Conservation (phyloP, 2,888 invertebrate genomes). For the Phalangium opilio region DNA sequence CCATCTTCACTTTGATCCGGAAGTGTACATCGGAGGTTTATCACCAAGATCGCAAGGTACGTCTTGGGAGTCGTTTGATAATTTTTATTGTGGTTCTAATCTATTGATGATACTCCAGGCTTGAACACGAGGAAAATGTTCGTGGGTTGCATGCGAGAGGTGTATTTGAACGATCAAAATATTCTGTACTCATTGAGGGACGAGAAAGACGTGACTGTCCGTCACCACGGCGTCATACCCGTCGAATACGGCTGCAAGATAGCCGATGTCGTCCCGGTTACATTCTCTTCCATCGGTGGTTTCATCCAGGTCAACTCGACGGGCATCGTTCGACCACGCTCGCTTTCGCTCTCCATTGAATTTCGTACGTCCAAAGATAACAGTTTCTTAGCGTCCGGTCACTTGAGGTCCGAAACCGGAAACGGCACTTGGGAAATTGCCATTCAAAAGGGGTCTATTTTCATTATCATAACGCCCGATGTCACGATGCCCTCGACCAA, state of each 20-base stretch:
- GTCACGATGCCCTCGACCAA: constrained; percentile 31
- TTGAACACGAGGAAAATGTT: constrained; percentile 49
- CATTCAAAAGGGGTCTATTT: constrained; percentile 13
- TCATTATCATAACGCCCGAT: constrained; percentile 41
- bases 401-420: constrained; percentile 49
- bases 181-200: constrained; percentile 67
- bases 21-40: constrained; percentile 81
- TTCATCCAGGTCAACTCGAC: constrained; percentile 47
- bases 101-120: constrained; percentile 3
- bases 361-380: constrained; percentile 69
- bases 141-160: constrained; percentile 75
- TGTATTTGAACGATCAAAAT: constrained; percentile 82
- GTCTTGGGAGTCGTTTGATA: background rate
- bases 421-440: constrained; percentile 52
- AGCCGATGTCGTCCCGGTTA: constrained; percentile 74
- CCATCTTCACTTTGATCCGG: constrained; percentile 76
- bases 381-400: constrained; percentile 71
- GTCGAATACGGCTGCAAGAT: constrained; percentile 69
- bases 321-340: constrained; percentile 22
- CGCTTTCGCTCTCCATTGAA: constrained; percentile 62
- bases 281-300: constrained; percentile 69
- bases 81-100: background rate
- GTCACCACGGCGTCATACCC: constrained; percentile 45
- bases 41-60: constrained; percentile 16
- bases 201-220: constrained; percentile 64